These are phyloP conservation scores for Coregonus sp. DNA, from an alignment of 2,797 vertebrate species.

Conservation along the genomic window DNA sequence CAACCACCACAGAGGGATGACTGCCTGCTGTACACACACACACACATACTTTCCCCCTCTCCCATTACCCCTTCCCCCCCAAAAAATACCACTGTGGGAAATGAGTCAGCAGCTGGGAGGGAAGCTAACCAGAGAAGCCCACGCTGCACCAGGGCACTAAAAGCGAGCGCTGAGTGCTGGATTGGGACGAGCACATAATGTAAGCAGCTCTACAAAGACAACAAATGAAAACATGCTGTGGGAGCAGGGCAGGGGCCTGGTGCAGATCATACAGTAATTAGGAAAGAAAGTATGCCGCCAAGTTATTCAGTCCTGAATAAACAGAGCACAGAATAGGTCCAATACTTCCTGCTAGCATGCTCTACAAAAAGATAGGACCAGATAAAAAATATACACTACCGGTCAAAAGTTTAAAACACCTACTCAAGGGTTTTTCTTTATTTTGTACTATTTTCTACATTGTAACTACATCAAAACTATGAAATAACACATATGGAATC, in stretches of 20 bases:
- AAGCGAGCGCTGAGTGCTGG: conserved; percentile 49
- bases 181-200: conserved; percentile 46
- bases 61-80: conserved; percentile 37
- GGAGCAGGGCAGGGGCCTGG: conserved; percentile 39
- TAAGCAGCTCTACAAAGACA: conserved; percentile 52
- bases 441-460: no score
- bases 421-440: no score
- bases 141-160: conserved; percentile 25
- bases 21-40: conserved; percentile 29
- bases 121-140: conserved; percentile 60
- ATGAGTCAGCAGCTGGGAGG: conserved; percentile 74
- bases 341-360: conserved; percentile 25
- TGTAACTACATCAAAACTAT: no score
- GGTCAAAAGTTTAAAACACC: no score
- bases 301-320: conserved; percentile 42
- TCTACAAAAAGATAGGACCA: background rate
- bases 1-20: conserved; percentile 31
- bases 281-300: conserved; percentile 35
- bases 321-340: conserved; percentile 35
- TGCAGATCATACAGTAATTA: conserved; percentile 45
- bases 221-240: conserved; percentile 64
- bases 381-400: background rate
- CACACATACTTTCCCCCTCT: conserved; percentile 43
- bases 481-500: no score
- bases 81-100: conserved; percentile 68